Conservation (phyloP, 2,797 vertebrate genomes). For the Heterohyrax brucei region DNA sequence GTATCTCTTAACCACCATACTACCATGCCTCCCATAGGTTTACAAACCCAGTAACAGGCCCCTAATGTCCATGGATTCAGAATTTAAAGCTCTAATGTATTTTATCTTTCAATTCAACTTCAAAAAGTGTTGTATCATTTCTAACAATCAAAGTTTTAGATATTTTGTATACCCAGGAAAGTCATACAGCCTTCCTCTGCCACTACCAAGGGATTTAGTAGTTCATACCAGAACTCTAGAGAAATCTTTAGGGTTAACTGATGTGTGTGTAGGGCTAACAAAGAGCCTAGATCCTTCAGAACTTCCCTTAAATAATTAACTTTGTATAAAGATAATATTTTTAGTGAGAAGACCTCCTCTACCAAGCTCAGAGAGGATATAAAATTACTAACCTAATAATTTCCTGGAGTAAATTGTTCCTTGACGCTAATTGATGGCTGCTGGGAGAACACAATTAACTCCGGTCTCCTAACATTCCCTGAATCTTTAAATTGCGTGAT, state of each 20-base stretch:
- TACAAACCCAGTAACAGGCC: not conserved
- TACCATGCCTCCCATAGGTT: not conserved
- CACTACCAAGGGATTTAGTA: not conserved
- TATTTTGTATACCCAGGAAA: not conserved
- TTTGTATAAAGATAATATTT: not conserved
- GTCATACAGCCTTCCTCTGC: not conserved
- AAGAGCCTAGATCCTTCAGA: not conserved
- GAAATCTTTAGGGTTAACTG: not conserved
- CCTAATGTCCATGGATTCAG: not conserved
- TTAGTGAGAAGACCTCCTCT: not conserved
- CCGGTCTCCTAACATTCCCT: not conserved
- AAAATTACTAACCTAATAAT: constrained; percentile 17
- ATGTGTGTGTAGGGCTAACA: not conserved
- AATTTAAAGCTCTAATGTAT: constrained; percentile 27
- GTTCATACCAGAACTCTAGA: not conserved
- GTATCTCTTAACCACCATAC: no score
- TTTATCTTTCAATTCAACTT: constrained; percentile 48
- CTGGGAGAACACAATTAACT: not conserved
- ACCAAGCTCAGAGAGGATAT: not conserved
- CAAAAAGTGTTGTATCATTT: not conserved
- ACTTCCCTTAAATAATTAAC: constrained; percentile 38
- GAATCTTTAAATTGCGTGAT: constrained; percentile 26
- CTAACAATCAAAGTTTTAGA: constrained; percentile 9
- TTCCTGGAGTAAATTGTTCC: not conserved
- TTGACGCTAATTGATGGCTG: constrained; percentile 11